Base-by-base conservation (phyloP, 2,797 vertebrate species). In the Chanos chanos region DNA sequence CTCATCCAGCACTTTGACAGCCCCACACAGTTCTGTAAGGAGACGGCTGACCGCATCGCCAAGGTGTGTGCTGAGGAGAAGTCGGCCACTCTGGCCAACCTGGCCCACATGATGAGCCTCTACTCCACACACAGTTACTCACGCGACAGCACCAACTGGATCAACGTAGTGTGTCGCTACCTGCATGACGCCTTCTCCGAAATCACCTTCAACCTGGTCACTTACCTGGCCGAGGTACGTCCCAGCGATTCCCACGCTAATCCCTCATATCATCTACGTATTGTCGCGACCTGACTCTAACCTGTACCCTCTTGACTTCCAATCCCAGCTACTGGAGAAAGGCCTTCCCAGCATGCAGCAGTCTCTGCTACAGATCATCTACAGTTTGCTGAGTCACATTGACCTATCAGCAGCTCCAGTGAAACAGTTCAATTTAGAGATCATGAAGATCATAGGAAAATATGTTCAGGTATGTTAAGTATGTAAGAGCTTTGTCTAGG, bases 1-100 rank as follows among this genome's bases (percentile, higher is more conserved):
- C 90, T 99, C 82, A 95, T 99, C 78, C 96, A 93, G 81, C 94
- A 99, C 90, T 99, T 99, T 86, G 97, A 99, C 91, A 99, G 89
- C 80, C 97, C 97, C 50, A 98, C 96, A 54, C 87, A 90, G 15
- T 99, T 99, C 87, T 99, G 97, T 80, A 98, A 96, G 87, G 96
- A 99, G 86, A 97, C 95, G 7, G 97, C 97, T 33, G 97, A 98
- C 82, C 94, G 91, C 56, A 97, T 99, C 74, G 94, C 96, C 66
- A 96, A 94, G 89, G 91, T 98, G 59, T 99, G 96, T 34, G 88
- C 92, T 0, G 96, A 97, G 55, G 96, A 98, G 75, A 98, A 97
- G 64, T 94, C 94, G 0, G 90, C 93, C 49, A 93, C 95, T 0
- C 91, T 99, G 15, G 92, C 95, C 66, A 98, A 99, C 77, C 83